A percentile compares a stretch with the other conserved stretches of the same genome.
Evolutionary conservation across 2,113 vertebrate species (phyloP).

Genomic region (Carollia perspicillata): DNA sequence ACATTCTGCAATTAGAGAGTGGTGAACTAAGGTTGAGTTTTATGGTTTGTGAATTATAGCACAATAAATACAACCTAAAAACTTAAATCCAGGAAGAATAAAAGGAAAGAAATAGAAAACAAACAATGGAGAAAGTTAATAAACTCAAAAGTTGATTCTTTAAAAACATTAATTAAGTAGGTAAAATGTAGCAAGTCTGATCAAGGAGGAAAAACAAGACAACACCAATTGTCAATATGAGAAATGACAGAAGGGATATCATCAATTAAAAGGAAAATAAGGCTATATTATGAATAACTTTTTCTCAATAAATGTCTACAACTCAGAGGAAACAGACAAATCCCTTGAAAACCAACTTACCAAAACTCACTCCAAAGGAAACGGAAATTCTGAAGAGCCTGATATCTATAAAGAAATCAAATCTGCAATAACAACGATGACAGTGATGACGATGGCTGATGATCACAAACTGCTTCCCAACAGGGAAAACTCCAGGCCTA

Average conservation of each 20-base stretch:
- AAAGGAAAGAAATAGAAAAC: background rate
- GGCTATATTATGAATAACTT: background rate
- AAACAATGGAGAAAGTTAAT: background rate
- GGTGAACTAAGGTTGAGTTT: background rate
- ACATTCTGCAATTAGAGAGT: background rate
- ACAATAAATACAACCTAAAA: background rate
- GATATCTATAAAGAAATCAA: background rate
- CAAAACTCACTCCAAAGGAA: slow-evolving; percentile 5
- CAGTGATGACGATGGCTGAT: background rate
- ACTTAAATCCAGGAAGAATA: background rate
- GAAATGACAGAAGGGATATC: background rate
- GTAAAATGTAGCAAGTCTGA: background rate
- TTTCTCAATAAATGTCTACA: background rate
- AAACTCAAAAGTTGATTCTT: background rate
- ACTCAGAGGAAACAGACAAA: background rate
- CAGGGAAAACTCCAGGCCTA: background rate
- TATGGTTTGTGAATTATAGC: background rate
- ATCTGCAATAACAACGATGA: background rate
- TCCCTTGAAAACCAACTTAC: background rate
- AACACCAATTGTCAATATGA: background rate
- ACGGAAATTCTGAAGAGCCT: background rate
- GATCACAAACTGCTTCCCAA: background rate
- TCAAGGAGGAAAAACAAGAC: background rate
- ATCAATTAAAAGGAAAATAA: slow-evolving; percentile 16
- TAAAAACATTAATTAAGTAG: background rate